Conservation (phyloP, 2,888 invertebrate genomes). For the Pecten maximus region DNA sequence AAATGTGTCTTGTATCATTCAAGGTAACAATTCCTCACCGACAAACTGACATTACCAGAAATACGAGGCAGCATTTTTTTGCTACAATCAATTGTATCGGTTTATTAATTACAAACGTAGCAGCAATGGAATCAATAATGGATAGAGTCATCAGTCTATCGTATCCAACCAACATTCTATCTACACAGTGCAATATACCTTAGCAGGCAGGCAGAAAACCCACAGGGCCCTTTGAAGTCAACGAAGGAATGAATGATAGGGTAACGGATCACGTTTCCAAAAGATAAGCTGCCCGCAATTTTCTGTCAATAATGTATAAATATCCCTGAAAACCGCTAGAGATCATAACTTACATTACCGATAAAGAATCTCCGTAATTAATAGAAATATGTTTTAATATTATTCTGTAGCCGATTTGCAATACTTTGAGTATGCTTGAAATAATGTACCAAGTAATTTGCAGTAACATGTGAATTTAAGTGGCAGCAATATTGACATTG, state of each 20-base stretch:
- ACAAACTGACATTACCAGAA: background rate
- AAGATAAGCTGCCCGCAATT: background rate
- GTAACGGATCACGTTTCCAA: background rate
- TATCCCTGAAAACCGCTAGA: background rate
- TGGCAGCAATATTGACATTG: background rate
- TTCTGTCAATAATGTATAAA: background rate
- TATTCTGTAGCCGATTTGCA: background rate
- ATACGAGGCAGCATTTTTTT: background rate
- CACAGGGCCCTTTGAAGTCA: background rate
- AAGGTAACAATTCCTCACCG: background rate
- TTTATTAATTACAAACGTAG: conserved; percentile 17
- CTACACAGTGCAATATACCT: conserved; percentile 10
- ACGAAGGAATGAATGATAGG: background rate
- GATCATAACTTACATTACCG: background rate
- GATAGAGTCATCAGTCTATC: background rate
- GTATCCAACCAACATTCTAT: background rate
- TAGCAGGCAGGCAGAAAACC: background rate
- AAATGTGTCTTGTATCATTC: background rate
- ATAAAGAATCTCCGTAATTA: background rate
- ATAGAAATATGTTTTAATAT: background rate
- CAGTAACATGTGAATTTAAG: background rate
- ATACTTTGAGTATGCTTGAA: background rate
- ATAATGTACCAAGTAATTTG: background rate
- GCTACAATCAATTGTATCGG: conserved; percentile 27
- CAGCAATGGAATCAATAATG: conserved; percentile 2